Evolutionary conservation across 2,888 invertebrate genomes (phyloP), one percentile per base, ranked within the genome.

Genomic region (Cryptophagus acutangulus): DNA sequence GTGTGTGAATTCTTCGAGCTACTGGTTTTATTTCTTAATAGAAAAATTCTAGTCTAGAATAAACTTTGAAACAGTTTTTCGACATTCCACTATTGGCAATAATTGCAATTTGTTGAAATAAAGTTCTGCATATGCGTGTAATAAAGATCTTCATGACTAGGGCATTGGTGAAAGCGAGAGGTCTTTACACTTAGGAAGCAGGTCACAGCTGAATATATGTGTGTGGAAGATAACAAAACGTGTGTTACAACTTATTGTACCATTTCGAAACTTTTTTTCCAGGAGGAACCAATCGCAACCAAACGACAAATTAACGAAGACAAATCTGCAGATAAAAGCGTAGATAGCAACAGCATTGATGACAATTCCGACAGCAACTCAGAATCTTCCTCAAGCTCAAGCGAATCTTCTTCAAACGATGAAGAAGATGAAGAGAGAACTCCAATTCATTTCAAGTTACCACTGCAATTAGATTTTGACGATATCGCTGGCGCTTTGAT

Each of bases 391-490:
- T 49, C 50, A 6, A 40, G 30, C 26, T 51, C 51, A 20, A 71
- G 71, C 10, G 75, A 77, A 53, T 69, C 71, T 40, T 74, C 74
- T 8, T 78, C 74, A 58, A 75, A 74, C 10, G 77, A 75, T 62
- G 79, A 76, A 1, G 72, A 72, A 14, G 76, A 74, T 24, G 79
- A 79, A 34, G 75, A 79, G 36, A 66, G 68, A 40, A 67, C 70
- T 17, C 71, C 81, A 69, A 64, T 78, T 70, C 77, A 78, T 57
- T 76, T 84, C 62, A 85, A 84, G 66, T 71, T 89, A 64, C 88
- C 88, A 43, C 75, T 88, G 41, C 85, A 87, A 66, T 77, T 90
- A 62, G 86, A 88, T 70, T 78, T 89, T 45, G 87, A 88, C 58
- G 87, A 89, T 48, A 74, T 89, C 43, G 86, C 87, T 17, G 84